A percentile compares a stretch with the other conserved stretches of the same genome.
Conservation (phyloP, 2,797 vertebrate genomes). For the Cheirogaleus major region DNA sequence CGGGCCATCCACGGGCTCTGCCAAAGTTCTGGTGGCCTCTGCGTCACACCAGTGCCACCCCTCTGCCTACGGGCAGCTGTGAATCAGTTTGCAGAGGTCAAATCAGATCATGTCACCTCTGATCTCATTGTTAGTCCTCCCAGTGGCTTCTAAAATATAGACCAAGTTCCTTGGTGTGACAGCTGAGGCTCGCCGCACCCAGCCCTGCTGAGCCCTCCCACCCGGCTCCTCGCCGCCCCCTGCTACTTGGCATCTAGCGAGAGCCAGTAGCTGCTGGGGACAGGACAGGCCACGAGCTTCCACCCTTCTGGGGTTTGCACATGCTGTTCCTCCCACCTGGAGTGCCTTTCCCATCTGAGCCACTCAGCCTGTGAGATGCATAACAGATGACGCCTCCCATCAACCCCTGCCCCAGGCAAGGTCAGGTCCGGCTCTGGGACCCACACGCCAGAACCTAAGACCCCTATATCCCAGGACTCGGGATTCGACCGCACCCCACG, state of each 20-base stretch:
- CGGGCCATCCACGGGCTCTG: fast-evolving
- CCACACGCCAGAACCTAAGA: background rate
- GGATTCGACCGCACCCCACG: background rate
- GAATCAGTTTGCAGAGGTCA: background rate
- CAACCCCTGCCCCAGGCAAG: background rate
- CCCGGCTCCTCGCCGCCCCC: background rate
- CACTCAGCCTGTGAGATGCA: background rate
- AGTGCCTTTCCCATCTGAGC: background rate
- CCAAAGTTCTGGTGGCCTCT: background rate
- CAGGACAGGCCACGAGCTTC: background rate
- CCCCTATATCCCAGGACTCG: background rate
- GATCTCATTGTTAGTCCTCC: background rate
- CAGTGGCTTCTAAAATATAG: background rate
- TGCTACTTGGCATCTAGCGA: fast-evolving
- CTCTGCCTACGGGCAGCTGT: background rate
- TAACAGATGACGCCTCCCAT: background rate
- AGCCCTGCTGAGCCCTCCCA: background rate
- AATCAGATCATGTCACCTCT: background rate
- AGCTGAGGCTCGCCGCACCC: background rate
- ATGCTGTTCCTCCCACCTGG: background rate
- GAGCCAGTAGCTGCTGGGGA: background rate
- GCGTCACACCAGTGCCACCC: background rate
- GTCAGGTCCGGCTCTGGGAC: background rate
- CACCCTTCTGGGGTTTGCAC: background rate
- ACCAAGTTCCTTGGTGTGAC: background rate